Evolutionary conservation across 2,113 vertebrate genomes (phyloP).

Genomic region (Oenanthe oenanthe): DNA sequence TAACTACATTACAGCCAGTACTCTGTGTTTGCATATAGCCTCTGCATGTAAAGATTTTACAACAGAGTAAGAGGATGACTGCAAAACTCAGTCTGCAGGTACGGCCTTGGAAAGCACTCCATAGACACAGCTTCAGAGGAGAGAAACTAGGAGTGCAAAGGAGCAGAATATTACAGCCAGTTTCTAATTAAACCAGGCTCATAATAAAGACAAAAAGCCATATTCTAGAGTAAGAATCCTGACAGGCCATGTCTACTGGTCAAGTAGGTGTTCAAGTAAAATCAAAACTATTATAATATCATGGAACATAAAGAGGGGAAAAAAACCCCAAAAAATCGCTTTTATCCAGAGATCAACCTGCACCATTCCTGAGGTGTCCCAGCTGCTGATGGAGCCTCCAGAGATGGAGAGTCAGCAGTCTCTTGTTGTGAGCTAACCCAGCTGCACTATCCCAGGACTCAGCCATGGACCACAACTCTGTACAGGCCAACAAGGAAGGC

Average conservation of each 20-base stretch:
- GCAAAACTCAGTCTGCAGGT: neutral
- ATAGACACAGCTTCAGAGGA: neutral
- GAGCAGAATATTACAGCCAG: neutral
- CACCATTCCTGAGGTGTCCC: neutral
- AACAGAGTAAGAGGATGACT: neutral
- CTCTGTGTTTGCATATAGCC: neutral
- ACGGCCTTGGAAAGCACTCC: neutral
- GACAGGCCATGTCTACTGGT: neutral
- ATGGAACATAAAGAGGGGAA: neutral
- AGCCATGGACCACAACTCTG: accelerated
- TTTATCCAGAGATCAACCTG: neutral
- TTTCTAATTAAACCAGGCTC: neutral
- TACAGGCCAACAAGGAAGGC: neutral
- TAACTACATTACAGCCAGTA: neutral
- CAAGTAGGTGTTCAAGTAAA: neutral
- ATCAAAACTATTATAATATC: neutral
- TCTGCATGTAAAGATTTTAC: neutral
- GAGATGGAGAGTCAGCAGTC: neutral
- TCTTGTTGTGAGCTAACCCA: neutral
- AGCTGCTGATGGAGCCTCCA: neutral
- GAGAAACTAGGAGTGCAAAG: neutral
- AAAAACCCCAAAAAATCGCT: neutral
- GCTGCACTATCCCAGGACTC: neutral
- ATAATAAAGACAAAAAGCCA: neutral
- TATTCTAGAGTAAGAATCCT: neutral